Percentiles rank a stretch among this genome's conserved stretches.
phyloP scores from a whole-genome alignment of 2,888 invertebrate genomes.

The Chrysina gloriosa region DNA sequence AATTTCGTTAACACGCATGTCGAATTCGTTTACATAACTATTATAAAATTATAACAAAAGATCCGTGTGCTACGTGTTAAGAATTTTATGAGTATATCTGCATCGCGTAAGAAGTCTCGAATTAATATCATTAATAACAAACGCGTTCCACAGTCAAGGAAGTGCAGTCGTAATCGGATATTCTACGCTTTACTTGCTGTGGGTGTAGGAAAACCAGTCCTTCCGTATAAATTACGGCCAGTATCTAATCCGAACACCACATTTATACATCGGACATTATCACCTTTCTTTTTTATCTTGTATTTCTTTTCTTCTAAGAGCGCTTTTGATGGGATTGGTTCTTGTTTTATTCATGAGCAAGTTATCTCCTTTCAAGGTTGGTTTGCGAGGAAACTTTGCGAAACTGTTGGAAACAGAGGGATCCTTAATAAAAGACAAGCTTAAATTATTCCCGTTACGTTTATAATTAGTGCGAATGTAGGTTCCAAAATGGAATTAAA shows the following conservation, averaged over 20 bases:
- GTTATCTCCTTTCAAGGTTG: conserved; percentile 21
- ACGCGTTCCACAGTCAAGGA: not conserved
- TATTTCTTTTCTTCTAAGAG: conserved; percentile 18
- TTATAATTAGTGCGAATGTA: not conserved
- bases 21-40: not conserved
- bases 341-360: conserved; percentile 23
- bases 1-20: not conserved
- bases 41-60: not conserved
- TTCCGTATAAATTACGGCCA: not conserved
- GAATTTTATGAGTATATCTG: not conserved
- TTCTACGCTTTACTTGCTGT: no score
- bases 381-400: conserved; percentile 14
- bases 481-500: not conserved
- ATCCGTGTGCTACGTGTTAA: not conserved
- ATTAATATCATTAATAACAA: not conserved
- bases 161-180: not conserved
- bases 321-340: conserved; percentile 21
- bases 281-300: not conserved
- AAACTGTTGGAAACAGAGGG: conserved; percentile 11
- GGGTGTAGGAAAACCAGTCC: no score
- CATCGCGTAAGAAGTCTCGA: not conserved
- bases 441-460: conserved; percentile 10
- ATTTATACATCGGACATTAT: not conserved
- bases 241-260: not conserved
- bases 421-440: conserved; percentile 17